These are phyloP conservation scores for Symphodus melops DNA, from an alignment of 2,113 vertebrate species.

Conservation along the genomic window DNA sequence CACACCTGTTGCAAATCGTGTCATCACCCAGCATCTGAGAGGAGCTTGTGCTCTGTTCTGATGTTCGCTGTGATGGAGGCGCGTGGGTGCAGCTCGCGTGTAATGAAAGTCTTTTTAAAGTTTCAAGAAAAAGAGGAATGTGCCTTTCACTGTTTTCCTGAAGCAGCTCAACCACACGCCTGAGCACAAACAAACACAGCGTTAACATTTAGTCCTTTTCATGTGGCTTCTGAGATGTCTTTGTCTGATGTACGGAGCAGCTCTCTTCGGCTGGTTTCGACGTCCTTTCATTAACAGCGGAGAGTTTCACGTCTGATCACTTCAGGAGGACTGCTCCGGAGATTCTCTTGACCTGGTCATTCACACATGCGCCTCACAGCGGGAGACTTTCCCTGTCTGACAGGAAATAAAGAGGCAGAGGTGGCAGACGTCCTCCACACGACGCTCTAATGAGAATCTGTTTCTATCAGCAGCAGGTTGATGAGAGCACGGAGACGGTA, in stretches of 20 bases:
- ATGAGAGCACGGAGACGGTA: too few species aligned
- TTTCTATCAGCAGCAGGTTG: too few species aligned
- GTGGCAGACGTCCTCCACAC: too few species aligned
- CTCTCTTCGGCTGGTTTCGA: too few species aligned
- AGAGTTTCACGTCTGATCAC: too few species aligned
- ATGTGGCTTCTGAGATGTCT: neutral
- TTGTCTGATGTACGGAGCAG: neutral
- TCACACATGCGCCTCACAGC: too few species aligned
- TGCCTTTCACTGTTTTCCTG: constrained; percentile 1
- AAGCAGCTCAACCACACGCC: neutral
- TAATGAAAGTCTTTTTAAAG: constrained; percentile 7
- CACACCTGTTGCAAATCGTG: constrained; percentile 1
- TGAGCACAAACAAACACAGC: neutral
- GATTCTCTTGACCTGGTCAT: too few species aligned
- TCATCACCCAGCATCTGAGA: neutral
- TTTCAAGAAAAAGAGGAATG: neutral
- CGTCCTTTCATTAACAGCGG: too few species aligned
- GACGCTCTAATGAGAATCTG: too few species aligned
- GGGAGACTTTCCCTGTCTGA: too few species aligned
- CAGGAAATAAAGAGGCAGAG: too few species aligned
- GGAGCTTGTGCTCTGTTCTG: constrained; percentile 2
- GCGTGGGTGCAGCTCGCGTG: neutral
- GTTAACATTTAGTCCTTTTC: constrained; percentile 3
- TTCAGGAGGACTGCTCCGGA: too few species aligned
- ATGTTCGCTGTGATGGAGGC: neutral